Conservation (phyloP, 2,113 vertebrate genomes). For the Cyprinus carpio region DNA sequence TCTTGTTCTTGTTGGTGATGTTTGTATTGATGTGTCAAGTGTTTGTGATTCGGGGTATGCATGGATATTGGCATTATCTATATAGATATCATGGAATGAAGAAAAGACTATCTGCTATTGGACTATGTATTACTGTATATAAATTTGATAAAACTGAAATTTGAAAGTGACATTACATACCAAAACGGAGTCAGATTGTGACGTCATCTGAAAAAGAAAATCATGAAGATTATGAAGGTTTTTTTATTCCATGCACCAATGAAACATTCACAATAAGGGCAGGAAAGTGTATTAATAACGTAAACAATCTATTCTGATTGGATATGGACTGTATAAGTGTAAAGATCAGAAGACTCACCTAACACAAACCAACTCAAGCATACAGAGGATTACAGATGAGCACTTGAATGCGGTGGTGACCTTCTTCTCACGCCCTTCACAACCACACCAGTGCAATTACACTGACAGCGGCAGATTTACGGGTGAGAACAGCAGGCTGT, state of each 20-base stretch:
- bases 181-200: neutral
- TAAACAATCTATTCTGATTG: too few relatives aligned
- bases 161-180: too few relatives aligned
- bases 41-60: too few relatives aligned
- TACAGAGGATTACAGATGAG: neutral
- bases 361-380: neutral
- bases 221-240: too few relatives aligned
- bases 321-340: neutral
- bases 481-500: slow-evolving; percentile 1
- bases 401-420: too few relatives aligned
- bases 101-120: too few relatives aligned
- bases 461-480: slow-evolving; percentile 14
- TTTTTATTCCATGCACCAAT: too few relatives aligned
- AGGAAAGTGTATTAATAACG: neutral
- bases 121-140: too few relatives aligned
- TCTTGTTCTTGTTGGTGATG: neutral
- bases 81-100: too few relatives aligned
- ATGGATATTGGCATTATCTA: too few relatives aligned
- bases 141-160: too few relatives aligned
- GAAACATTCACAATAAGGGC: neutral
- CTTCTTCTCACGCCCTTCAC: slow-evolving; percentile 49
- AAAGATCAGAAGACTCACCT: neutral
- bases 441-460: slow-evolving; percentile 56
- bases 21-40: too few relatives aligned
- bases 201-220: neutral